Base-by-base conservation (phyloP, 1,140 invertebrate genomes). In the Drosophila grimshawi region DNA sequence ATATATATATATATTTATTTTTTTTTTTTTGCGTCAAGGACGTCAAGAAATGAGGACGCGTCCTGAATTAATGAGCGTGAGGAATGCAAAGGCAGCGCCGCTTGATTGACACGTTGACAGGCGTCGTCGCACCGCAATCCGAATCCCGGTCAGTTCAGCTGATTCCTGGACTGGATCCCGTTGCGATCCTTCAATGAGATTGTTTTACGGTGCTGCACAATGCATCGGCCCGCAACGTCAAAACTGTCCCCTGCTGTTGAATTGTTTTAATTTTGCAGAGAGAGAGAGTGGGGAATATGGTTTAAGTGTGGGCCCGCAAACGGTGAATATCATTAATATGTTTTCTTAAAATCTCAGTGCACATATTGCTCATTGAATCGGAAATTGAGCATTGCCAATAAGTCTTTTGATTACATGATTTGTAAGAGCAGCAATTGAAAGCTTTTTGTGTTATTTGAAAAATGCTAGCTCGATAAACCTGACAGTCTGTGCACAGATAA, bases 81-180 rank as follows among this genome's bases (percentile, higher is more conserved):
- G 63, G 55, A 56, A 55, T 53, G 10, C 39, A 55, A 33, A 19
- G 19, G 10, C 68, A 48, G 30, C 61, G 46, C 62, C 53, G 69
- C 71, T 70, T 78, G 76, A 78, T 78, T 78, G 76, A 78, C 76
- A 78, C 71, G 72, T 78, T 78, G 76, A 78, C 76, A 78, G 72
- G 76, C 61, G 51, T 62, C 37, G 32, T 66, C 10, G 37, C 11
- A 7, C 41, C 59, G n/a, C 62, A 51, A 51, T 75, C 52, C 60
- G 45, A 37, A 46, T 63, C 39, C 66, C 66, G 66, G 72, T 75
- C 72, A 76, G 57, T 57, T 48, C 27, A 60, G 37, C 46, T 51
- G n/a, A 61, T 52, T 46, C 8, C 32, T 3, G 48, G 61, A 33
- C 74, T 73, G 75, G 52, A 74, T 73, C 75, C 75, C 75, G 75